Base-by-base conservation (phyloP, 2,888 invertebrate species). In the Acleris literana region DNA sequence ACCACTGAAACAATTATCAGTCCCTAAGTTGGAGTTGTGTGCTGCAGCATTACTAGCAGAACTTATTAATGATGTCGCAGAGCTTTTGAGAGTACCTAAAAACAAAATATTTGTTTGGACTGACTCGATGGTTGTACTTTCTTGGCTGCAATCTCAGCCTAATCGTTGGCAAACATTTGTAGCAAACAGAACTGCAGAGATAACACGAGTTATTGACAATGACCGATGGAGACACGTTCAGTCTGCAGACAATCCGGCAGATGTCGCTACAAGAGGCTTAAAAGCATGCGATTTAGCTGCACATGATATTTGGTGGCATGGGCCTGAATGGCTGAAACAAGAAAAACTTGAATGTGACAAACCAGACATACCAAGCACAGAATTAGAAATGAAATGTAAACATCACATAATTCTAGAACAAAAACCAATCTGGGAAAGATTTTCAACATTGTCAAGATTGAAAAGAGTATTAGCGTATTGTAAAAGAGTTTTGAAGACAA, bases 401-500 rank as follows among this genome's bases (percentile, higher is more conserved):
- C 53, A 44, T n/a, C 9, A n/a, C 16, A n/a, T 25, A 59, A 11
- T 56, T 3, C 13, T 53, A 6, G 60, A 63, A 43, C 63, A 63
- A 29, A 46, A 39, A 9, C 44, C 60, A 7, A 68, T 65, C 17
- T 68, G 68, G 65, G 62, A 67, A 49, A 65, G 64, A 61, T 70
- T 69, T 64, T 69, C 68, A 11, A 60, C 52, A n/a, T 18, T 69
- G 16, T 57, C 62, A n/a, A 64, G 59, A 52, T 60, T 70, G 65
- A 63, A 65, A 46, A 61, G 68, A 61, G 69, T 70, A 18, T 25
- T 70, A 18, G 56, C 68, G 3, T 69, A 65, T 49, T 69, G 68
- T 25, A 65, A 46, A 63, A 69, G 68, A 5, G 5, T 25, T 5
- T 25, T 25, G 22, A 5, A 20, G 49, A 43, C n/a, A n/a, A 43